Conservation (phyloP, 2,888 invertebrate species). For the Thereva nobilitata region DNA sequence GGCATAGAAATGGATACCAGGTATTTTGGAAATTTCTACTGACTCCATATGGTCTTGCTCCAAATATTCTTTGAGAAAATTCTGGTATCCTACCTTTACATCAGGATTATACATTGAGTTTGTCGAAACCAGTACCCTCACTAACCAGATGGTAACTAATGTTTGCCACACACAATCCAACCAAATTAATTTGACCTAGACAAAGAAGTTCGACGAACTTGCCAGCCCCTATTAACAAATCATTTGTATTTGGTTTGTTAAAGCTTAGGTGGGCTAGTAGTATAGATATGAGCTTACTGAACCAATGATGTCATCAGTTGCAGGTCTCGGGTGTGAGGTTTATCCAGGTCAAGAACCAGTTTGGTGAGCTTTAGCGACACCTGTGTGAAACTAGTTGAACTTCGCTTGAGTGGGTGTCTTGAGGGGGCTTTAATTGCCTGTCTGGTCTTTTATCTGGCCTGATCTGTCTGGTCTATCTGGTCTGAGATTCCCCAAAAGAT, state of each 20-base stretch:
- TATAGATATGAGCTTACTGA: too few species aligned
- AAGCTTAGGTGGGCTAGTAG: too few species aligned
- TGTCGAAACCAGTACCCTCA: background rate
- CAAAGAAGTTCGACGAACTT: slow-evolving; percentile 1
- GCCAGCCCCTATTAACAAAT: slow-evolving; percentile 11
- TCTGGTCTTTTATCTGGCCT: too few species aligned
- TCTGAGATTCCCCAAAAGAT: too few species aligned
- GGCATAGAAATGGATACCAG: background rate
- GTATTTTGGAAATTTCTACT: background rate
- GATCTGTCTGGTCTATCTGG: too few species aligned
- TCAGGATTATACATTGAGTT: background rate
- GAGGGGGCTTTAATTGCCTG: too few species aligned
- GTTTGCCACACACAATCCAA: slow-evolving; percentile 11
- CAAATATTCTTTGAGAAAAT: background rate
- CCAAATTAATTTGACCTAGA: slow-evolving; percentile 14
- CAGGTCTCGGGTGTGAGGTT: too few species aligned
- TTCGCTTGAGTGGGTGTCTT: too few species aligned
- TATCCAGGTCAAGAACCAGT: too few species aligned
- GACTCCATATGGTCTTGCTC: background rate
- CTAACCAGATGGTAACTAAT: background rate
- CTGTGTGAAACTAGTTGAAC: too few species aligned
- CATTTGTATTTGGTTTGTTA: slow-evolving; percentile 2
- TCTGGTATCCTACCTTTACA: background rate
- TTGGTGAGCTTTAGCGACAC: too few species aligned
- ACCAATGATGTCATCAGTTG: too few species aligned